Base-by-base conservation (phyloP, 1,140 invertebrate genomes). In the Drosophila lacertosa region DNA sequence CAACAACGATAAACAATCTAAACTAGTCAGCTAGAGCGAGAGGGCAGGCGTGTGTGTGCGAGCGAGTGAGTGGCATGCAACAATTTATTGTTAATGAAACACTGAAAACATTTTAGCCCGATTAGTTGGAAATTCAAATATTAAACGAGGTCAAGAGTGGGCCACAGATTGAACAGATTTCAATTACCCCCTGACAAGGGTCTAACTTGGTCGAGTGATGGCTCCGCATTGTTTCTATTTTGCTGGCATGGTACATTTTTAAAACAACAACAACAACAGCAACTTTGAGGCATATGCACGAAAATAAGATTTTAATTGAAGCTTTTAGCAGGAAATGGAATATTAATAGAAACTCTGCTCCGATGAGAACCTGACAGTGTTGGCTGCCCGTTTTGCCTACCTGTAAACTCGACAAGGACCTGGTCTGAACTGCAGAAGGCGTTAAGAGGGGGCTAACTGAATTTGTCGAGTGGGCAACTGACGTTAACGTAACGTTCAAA, bases 221-320 rank as follows among this genome's bases (percentile, higher is more conserved):
- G 63, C 16, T 32, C 50, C 37, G 9, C 10, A 29, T 15, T 40
- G 33, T 42, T 48, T 18, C 22, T 66, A 54, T 37, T 37, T 44
- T 37, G 11, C 47, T 53, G 58, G 64, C 65, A 53, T 62, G 69
- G 75, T 63, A 75, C 22, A 75, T 69, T 76, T 69, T 26, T 15
- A 60, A 40, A 63, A 67, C 22, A 29, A 47, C 22, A 16, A 48
- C 53, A 59, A 59, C 62, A 59, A 65, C 22, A 65, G 11, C 58
- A 35, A 35, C n/a, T n/a, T 15, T 29, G 45, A 45, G 40, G 24
- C 44, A 59, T 62, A 47, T 74, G 60, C 60, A 67, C 48, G 68
- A 73, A 78, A 78, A 78, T 78, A 78, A 78, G 75, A 74, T 78
- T 78, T 79, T 79, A 79, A 79, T 79, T 79, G 59, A 79, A 79